Conservation (phyloP, 2,888 invertebrate genomes). For the Dynastes grantii region DNA sequence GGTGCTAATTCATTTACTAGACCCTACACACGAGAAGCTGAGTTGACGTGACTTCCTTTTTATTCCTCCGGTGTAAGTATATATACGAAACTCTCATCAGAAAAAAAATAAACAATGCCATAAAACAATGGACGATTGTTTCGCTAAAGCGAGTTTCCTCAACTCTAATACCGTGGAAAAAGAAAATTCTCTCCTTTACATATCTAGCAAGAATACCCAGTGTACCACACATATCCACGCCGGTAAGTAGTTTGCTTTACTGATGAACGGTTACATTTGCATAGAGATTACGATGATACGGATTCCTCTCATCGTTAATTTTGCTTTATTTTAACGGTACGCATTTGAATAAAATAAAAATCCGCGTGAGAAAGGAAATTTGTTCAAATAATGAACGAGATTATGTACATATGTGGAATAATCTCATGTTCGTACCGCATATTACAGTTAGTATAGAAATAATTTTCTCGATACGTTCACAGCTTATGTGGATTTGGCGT, state of each 20-base stretch:
- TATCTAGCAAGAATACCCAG: not conserved
- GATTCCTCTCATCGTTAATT: constrained; percentile 30
- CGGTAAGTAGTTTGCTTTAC: not conserved
- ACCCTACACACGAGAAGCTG: not conserved
- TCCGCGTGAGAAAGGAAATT: constrained; percentile 32
- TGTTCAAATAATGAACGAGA: not conserved
- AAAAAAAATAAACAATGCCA: constrained; percentile 34
- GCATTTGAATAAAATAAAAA: constrained; percentile 29
- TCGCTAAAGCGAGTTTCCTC: constrained; percentile 18
- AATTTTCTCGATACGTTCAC: too few species aligned
- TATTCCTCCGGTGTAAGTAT: constrained; percentile 8
- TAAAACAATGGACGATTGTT: constrained; percentile 42
- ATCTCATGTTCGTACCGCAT: not conserved
- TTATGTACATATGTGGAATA: not conserved
- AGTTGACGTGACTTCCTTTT: constrained; percentile 12
- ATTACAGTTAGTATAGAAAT: not conserved
- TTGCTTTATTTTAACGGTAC: constrained; percentile 39
- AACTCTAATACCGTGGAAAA: constrained; percentile 30
- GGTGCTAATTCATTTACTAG: too few species aligned
- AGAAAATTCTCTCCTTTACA: constrained; percentile 18
- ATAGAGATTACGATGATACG: constrained; percentile 14
- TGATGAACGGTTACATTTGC: constrained; percentile 18
- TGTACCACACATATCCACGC: not conserved
- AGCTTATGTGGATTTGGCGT: too few species aligned
- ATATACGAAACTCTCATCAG: constrained; percentile 15